Evolutionary conservation across 2,113 vertebrate genomes (phyloP).

Genomic region (Gopherus flavomarginatus): DNA sequence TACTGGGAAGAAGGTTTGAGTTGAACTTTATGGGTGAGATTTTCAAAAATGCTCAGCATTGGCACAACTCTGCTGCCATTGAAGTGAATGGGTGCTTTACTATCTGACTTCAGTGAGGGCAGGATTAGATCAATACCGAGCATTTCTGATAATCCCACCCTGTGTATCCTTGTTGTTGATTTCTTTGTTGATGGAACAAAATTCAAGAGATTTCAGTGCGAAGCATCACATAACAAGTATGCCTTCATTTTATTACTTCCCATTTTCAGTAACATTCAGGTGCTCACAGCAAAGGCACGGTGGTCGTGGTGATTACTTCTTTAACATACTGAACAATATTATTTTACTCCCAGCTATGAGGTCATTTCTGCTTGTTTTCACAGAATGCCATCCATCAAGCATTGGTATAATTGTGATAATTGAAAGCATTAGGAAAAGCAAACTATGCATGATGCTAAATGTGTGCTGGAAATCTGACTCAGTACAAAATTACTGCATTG

Average conservation of each 20-base stretch:
- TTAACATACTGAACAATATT: neutral
- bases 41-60: neutral
- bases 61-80: neutral
- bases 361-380: neutral
- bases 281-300: neutral
- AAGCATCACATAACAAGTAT: neutral
- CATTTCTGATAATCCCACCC: neutral
- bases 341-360: neutral
- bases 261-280: neutral
- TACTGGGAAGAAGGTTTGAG: neutral
- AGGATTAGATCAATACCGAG: neutral
- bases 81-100: neutral
- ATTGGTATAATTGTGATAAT: neutral
- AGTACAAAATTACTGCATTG: neutral
- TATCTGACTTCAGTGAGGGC: neutral
- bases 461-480: neutral
- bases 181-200: neutral
- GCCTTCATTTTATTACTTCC: neutral
- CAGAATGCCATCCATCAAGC: neutral
- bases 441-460: neutral
- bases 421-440: neutral
- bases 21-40: neutral
- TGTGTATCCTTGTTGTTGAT: accelerated
- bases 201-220: neutral
- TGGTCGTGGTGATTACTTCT: neutral